Evolutionary conservation across 2,797 vertebrate species (phyloP).

Genomic region (Buceros bicornis): DNA sequence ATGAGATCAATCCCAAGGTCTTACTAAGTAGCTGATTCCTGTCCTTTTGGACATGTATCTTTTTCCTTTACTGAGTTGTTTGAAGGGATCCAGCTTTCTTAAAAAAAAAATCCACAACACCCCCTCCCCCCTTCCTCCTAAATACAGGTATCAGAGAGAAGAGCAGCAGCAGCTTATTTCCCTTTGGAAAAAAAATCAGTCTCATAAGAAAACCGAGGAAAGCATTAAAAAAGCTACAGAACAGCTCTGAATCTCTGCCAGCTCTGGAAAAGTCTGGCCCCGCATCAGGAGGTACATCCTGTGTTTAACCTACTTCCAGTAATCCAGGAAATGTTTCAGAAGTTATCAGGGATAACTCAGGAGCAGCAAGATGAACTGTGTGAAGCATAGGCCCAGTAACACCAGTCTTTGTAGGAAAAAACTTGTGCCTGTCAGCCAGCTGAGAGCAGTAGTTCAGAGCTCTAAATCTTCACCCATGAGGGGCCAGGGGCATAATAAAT

Average conservation of each 20-base stretch:
- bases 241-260: background rate
- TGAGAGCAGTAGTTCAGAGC: background rate
- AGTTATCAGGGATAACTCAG: accelerated
- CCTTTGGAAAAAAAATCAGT: background rate
- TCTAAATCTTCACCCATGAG: background rate
- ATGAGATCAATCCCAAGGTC: accelerated
- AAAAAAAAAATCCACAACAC: background rate
- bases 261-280: background rate
- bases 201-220: background rate
- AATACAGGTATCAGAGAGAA: accelerated
- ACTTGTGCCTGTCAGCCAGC: background rate
- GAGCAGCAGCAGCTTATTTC: background rate
- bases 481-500: background rate
- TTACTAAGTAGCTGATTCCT: background rate
- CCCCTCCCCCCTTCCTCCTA: background rate
- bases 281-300: background rate
- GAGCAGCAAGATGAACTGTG: background rate
- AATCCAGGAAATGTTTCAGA: background rate
- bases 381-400: accelerated
- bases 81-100: background rate
- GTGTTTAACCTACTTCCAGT: background rate
- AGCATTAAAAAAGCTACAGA: background rate
- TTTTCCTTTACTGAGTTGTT: background rate
- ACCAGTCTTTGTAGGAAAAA: background rate
- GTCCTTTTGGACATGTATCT: accelerated